A percentile compares a stretch with the other conserved stretches of the same genome.
phyloP scores from a whole-genome alignment of 1,140 invertebrate species.

The Leucophenga varia region DNA sequence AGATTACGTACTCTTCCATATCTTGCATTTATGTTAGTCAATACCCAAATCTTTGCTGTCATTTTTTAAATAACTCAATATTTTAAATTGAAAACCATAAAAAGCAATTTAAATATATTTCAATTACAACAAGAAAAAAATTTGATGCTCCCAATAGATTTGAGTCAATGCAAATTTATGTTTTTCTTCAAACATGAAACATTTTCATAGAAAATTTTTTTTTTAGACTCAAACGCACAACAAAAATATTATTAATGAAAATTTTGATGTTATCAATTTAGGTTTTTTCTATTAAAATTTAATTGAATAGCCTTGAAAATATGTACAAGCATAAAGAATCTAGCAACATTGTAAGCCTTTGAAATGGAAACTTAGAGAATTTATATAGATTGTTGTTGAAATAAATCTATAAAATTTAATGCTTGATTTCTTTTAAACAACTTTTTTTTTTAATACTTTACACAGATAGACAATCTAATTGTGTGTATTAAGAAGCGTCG shows the following conservation, averaged over 20 bases:
- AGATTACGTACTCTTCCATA: too few species aligned
- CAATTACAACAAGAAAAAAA: neutral
- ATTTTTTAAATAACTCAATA: too few species aligned
- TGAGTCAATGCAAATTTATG: conserved; percentile 40
- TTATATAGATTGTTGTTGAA: too few species aligned
- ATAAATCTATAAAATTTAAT: conserved; percentile 19
- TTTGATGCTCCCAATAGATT: conserved; percentile 40
- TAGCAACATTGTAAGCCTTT: conserved; percentile 16
- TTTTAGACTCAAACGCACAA: too few species aligned
- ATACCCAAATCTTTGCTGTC: too few species aligned
- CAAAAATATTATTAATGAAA: too few species aligned
- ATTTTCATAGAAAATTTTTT: too few species aligned
- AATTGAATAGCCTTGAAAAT: conserved; percentile 51
- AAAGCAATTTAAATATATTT: conserved; percentile 1
- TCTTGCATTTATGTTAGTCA: too few species aligned
- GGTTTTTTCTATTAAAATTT: conserved; percentile 25
- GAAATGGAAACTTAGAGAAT: neutral
- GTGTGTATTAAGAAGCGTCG: too few species aligned
- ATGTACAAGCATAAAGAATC: conserved; percentile 7
- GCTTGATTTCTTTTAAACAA: conserved; percentile 23
- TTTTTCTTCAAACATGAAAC: too few species aligned
- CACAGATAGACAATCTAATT: too few species aligned
- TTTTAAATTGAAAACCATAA: too few species aligned
- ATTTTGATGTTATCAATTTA: conserved; percentile 40
- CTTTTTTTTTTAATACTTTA: conserved; percentile 13